Evolutionary conservation across 2,113 vertebrate species (phyloP), one percentile per base, ranked within the genome.

Genomic region (Percopsis transmontana): DNA sequence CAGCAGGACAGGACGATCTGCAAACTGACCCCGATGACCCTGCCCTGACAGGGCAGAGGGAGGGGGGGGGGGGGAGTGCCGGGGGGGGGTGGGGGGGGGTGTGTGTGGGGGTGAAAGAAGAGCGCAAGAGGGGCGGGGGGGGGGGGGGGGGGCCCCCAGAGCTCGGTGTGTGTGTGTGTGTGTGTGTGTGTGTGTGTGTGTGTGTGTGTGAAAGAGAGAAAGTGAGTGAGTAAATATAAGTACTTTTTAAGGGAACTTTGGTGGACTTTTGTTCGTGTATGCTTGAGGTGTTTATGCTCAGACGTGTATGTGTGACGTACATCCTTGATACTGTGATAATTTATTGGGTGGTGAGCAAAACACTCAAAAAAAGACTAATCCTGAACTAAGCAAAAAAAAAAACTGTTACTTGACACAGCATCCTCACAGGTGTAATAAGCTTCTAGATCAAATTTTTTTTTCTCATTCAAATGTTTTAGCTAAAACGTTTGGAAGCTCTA

Each of bases 1-100:
- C 92, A 95, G 89, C 90, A 96, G 97, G 77, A 92, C 95, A 1
- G 87, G 92, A 18, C 95, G 96, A 62, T 86, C 95, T 3, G 75
- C 92, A 80, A 97, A 95, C 94, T 97, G 94, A 97, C 70, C 75
- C 75, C 72, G n/a, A 21, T 76, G 77, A 82, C 76, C 78, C 61
- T 52, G 9, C 55, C 66, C 62, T 72, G 76, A 77, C 60, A 42
- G 77, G 77, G 82, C 77, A 79, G 76, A 61, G 70, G 40, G 62
- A 21, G 67, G 38, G 13, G 0, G 58, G 39, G 51, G 15, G 13
- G 7, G 48, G 0, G 5, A 10, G 40, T 9, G 12, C 38, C 0
- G 7, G 14, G 39, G 10, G 14, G 33, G 24, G 62, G 39, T 39
- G 21, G 27, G 48, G 52, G 5, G 33, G 23, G 11, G n/a, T 21